Evolutionary conservation across 2,888 invertebrate genomes (phyloP), one percentile per base, ranked within the genome.

Genomic region (Drosophila pegasa): DNA sequence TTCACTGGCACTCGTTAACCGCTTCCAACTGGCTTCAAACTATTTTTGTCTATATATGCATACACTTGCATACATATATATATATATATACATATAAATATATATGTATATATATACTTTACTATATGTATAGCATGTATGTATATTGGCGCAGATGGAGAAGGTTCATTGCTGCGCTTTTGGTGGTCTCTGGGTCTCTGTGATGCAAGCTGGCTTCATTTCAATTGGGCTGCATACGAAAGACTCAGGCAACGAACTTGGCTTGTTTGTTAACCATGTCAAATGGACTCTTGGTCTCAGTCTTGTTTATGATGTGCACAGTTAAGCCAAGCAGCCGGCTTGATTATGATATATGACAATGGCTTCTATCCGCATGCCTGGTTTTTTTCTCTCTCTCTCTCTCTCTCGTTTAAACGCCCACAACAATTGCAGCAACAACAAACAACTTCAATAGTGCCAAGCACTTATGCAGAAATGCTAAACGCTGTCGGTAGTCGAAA

Each of bases 331-430:
- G 65, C 78, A 64, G 72, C 62, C 62, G 22, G 51, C 88, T 71
- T 71, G 88, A 81, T 88, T 81, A 86, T 81, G 83, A 86, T 78
- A 81, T 82, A 82, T 64, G 76, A 78, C 79, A 75, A 74, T 74
- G 69, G 38, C 61, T 54, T 22, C 69, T 62, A 70, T 38, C 59
- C 50, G 64, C 62, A 45, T 62, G 51, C 50, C 37, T 16, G 5
- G 5, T 27, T 2, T 27, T 25, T 25, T 43, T 22, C 27, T 25
- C 25, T 25, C 25, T 27, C n/a, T n/a, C n/a, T n/a, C n/a, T n/a
- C n/a, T n/a, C n/a, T n/a, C n/a, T 45, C 43, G 51, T 48, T 43
- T 27, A 56, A 62, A 67, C 80, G 65, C 80, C 77, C 71, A 80
- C 80, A 57, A 41, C 41, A 18, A 61, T 22, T 41, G 16, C 38